Percentiles rank a stretch among this genome's conserved stretches.
Evolutionary conservation across 2,888 invertebrate species (phyloP).

Genomic region (Clivina fossor): DNA sequence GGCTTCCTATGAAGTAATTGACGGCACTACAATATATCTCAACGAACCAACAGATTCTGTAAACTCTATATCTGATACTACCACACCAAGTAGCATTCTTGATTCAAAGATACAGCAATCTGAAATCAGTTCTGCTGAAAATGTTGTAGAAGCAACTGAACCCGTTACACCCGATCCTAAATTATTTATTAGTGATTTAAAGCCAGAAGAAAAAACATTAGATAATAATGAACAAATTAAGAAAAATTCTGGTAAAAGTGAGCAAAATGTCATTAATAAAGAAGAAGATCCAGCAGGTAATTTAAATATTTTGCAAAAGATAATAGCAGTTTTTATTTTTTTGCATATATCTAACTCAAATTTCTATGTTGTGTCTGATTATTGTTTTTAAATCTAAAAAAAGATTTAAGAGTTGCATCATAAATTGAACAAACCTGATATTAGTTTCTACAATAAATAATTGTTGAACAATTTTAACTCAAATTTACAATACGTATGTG

Average conservation of each 20-base stretch:
- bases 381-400: too few species aligned
- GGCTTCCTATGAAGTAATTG: constrained; percentile 57
- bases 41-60: neutral
- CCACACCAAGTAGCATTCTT: constrained; percentile 9
- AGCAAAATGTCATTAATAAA: constrained; percentile 6
- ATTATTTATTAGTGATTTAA: constrained; percentile 30
- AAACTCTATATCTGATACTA: constrained; percentile 7
- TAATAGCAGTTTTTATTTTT: neutral
- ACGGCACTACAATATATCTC: constrained; percentile 66
- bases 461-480: too few species aligned
- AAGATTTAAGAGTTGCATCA: too few species aligned
- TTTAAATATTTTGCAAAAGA: neutral
- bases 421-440: too few species aligned
- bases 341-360: too few species aligned
- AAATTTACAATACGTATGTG: too few species aligned
- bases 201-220: neutral
- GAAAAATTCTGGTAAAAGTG: neutral
- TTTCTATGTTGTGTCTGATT: too few species aligned
- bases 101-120: constrained; percentile 2
- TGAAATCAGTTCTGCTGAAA: constrained; percentile 13
- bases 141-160: constrained; percentile 9
- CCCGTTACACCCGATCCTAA: constrained; percentile 7
- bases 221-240: neutral
- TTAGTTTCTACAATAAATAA: too few species aligned
- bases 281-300: constrained; percentile 16